Evolutionary conservation across 2,797 vertebrate genomes (phyloP).

Genomic region (Crax fasciolata): DNA sequence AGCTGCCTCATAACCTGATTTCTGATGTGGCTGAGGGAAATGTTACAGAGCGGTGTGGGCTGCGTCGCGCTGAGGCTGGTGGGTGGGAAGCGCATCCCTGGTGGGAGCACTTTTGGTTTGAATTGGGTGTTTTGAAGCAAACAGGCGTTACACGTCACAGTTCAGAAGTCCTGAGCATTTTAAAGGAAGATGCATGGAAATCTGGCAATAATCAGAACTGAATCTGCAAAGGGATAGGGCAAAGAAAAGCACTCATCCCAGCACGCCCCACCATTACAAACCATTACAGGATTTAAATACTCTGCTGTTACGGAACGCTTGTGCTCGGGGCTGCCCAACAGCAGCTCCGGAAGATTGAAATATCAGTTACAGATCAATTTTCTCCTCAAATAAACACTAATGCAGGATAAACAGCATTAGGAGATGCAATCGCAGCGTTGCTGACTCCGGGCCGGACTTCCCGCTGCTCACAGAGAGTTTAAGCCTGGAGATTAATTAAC

Average conservation of each 20-base stretch:
- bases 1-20: conserved; percentile 65
- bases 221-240: rapidly evolving
- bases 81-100: background rate
- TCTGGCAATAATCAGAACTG: background rate
- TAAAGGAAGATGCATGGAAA: background rate
- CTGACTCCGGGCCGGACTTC: conserved; percentile 83
- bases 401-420: conserved; percentile 80
- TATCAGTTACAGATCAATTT: conserved; percentile 81
- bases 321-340: conserved; percentile 70
- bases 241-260: background rate
- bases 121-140: background rate
- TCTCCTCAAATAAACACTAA: conserved; percentile 84
- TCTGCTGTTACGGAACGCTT: conserved; percentile 61
- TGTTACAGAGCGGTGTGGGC: conserved; percentile 23
- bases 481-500: conserved; percentile 88
- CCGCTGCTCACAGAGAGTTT: conserved; percentile 88
- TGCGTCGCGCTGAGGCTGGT: background rate
- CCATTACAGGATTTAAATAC: conserved; percentile 50
- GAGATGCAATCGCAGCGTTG: conserved; percentile 79
- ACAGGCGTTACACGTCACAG: background rate
- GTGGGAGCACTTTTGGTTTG: background rate
- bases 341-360: conserved; percentile 80
- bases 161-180: background rate
- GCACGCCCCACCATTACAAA: background rate
- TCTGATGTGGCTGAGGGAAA: conserved; percentile 41